Percentiles rank a stretch among this genome's conserved stretches.
Conservation (phyloP, 1,140 invertebrate species). For the Orchestia grillus region DNA sequence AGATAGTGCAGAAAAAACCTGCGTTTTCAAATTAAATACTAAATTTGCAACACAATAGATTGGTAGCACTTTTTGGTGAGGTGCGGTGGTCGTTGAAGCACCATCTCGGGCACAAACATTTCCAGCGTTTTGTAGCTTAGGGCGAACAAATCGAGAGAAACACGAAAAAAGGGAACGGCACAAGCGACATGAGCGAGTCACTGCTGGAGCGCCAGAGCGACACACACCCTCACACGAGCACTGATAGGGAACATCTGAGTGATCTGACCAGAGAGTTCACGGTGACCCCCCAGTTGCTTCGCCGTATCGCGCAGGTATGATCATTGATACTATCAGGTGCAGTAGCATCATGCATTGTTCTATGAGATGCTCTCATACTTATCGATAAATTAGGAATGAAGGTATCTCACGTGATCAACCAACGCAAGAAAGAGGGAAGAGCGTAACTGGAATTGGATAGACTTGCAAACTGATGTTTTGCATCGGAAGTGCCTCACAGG, state of each 20-base stretch:
- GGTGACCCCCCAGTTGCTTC: not conserved
- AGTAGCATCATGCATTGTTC: not conserved
- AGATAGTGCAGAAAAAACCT: not conserved
- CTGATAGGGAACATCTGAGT: slow-evolving; percentile 34
- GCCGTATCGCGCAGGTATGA: not conserved
- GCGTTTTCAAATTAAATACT: not conserved
- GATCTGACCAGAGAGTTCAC: not conserved
- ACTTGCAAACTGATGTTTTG: not conserved
- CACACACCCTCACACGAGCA: not conserved
- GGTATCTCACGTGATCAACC: too few relatives aligned
- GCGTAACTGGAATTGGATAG: not conserved
- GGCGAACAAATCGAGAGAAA: not conserved
- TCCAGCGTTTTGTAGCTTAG: slow-evolving; percentile 30
- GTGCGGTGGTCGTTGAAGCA: not conserved
- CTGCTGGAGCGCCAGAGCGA: not conserved
- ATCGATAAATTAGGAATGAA: not conserved
- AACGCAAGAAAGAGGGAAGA: not conserved
- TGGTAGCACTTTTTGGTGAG: not conserved
- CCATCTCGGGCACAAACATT: not conserved
- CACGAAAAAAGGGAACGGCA: not conserved
- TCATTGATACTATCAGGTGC: not conserved
- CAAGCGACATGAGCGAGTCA: not conserved
- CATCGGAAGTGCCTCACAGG: not conserved
- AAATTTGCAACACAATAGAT: not conserved
- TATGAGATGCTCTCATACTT: not conserved